phyloP scores from a whole-genome alignment of 1,140 invertebrate species.

The Nebria ingens region DNA sequence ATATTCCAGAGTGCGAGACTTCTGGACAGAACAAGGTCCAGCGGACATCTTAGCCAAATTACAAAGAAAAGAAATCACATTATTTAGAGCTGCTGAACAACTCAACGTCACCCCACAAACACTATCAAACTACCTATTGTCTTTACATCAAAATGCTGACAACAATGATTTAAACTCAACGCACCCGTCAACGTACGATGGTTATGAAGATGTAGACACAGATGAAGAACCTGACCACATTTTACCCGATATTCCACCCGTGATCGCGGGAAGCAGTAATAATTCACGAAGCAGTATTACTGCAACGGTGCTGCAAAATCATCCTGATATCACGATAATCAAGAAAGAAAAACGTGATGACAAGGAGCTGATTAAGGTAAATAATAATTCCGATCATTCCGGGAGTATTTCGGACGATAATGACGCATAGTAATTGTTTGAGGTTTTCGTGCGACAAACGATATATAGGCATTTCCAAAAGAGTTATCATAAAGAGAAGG shows the following conservation, averaged over 20 bases:
- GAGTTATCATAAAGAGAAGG: no score
- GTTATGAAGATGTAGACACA: slow-evolving; percentile 3
- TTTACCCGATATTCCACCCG: slow-evolving; percentile 21
- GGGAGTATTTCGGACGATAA: slow-evolving; percentile 16
- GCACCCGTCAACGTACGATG: neutral
- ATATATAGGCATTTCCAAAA: neutral
- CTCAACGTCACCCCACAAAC: slow-evolving; percentile 62
- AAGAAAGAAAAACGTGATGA: slow-evolving; percentile 43
- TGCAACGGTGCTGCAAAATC: slow-evolving; percentile 41
- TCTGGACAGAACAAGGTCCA: slow-evolving; percentile 63
- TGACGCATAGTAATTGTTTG: slow-evolving; percentile 14
- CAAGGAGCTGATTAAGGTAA: slow-evolving; percentile 35
- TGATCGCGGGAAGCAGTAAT: slow-evolving; percentile 34
- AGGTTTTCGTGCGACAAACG: neutral
- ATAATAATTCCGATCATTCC: slow-evolving; percentile 36
- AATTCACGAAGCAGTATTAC: slow-evolving; percentile 26
- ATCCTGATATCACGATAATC: slow-evolving; percentile 51
- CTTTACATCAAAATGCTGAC: slow-evolving; percentile 39
- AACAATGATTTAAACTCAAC: slow-evolving; percentile 34
- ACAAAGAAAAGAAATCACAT: slow-evolving; percentile 56
- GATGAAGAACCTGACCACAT: slow-evolving; percentile 12
- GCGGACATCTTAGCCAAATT: slow-evolving; percentile 58
- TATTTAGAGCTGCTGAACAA: slow-evolving; percentile 59
- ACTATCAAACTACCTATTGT: slow-evolving; percentile 56
- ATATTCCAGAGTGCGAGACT: slow-evolving; percentile 54